Percentiles rank a stretch among this genome's conserved stretches.
These are phyloP conservation scores for Pachypanchax playfairii DNA, from an alignment of 2,113 vertebrate genomes.

Conservation along the genomic window DNA sequence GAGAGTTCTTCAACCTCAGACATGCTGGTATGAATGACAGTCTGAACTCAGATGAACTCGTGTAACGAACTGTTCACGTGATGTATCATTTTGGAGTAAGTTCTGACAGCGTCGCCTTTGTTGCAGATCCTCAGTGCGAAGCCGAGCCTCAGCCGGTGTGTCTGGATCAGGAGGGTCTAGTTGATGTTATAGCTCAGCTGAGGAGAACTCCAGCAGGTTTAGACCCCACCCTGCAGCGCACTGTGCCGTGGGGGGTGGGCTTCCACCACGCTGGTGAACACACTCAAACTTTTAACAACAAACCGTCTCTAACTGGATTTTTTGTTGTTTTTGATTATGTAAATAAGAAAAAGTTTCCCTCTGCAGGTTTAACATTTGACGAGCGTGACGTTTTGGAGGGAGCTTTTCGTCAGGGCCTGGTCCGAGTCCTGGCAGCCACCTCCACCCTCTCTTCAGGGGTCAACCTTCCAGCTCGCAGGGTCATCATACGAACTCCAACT, in stretches of 20 bases:
- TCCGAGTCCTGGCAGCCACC: conserved; percentile 89
- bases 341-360: not conserved
- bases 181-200: conserved; percentile 87
- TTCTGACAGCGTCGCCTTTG: not conserved
- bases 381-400: conserved; percentile 93
- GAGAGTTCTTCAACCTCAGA: conserved; percentile 88
- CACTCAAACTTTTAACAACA: not conserved
- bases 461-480: conserved; percentile 93
- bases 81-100: not conserved
- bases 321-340: not conserved
- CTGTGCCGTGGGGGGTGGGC: conserved; percentile 91
- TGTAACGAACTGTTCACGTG: not conserved
- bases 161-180: conserved; percentile 81
- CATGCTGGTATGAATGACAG: conserved; percentile 52
- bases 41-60: not conserved
- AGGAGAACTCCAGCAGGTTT: conserved; percentile 87
- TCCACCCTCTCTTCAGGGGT: conserved; percentile 97
- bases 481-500: conserved; percentile 91
- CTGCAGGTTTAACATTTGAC: conserved; percentile 92
- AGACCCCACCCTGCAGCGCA: conserved; percentile 87
- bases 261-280: conserved; percentile 96
- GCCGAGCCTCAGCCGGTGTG: conserved; percentile 69
- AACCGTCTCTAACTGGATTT: not conserved
- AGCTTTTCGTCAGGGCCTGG: conserved; percentile 88
- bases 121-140: conserved; percentile 53